phyloP scores from a whole-genome alignment of 2,888 invertebrate genomes.

The Acanthacorydalis orientalis region DNA sequence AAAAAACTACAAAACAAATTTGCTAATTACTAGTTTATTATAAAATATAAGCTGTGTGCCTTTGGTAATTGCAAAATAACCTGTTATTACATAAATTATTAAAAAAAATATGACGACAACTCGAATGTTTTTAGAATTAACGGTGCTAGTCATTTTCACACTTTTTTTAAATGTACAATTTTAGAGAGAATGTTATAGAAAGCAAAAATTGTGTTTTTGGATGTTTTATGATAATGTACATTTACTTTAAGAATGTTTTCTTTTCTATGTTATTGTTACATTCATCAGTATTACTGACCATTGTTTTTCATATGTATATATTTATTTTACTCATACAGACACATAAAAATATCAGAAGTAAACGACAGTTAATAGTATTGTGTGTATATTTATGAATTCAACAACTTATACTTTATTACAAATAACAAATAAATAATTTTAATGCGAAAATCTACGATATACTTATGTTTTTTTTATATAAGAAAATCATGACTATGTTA shows the following conservation, averaged over 20 bases:
- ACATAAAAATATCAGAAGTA: no score
- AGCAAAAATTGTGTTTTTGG: not conserved
- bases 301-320: no score
- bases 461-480: no score
- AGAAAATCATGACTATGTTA: no score
- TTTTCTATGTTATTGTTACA: no score
- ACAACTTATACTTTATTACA: no score
- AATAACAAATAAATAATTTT: no score
- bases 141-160: not conserved
- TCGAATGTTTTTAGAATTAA: not conserved
- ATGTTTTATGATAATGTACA: not conserved
- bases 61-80: constrained; percentile 58
- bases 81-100: constrained; percentile 25
- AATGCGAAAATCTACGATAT: no score
- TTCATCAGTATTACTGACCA: no score
- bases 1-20: constrained; percentile 29
- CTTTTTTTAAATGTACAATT: not conserved
- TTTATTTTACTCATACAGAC: no score
- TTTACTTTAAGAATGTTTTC: not conserved
- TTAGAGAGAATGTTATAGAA: not conserved
- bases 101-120: not conserved
- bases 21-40: constrained; percentile 32
- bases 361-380: no score
- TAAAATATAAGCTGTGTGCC: constrained; percentile 58
- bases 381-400: no score